These are phyloP conservation scores for Aegithalos caudatus DNA, from an alignment of 2,113 vertebrate genomes.

Conservation along the genomic window DNA sequence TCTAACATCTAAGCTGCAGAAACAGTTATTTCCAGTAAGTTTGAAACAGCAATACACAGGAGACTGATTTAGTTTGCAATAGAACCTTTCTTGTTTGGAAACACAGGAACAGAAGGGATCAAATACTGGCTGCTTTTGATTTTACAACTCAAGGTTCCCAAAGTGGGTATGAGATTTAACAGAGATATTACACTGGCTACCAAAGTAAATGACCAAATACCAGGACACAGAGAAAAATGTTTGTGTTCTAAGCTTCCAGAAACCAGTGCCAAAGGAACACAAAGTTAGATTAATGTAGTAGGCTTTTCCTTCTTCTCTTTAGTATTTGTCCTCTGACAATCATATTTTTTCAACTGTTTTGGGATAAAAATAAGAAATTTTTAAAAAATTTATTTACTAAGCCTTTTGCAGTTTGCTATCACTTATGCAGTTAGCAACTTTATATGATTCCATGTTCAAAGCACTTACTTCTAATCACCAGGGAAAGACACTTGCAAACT, in stretches of 20 bases:
- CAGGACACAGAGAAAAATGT: rapidly evolving
- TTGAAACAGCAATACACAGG: background rate
- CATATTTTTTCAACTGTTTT: background rate
- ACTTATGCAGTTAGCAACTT: background rate
- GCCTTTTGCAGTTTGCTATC: background rate
- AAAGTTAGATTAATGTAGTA: background rate
- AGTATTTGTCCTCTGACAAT: background rate
- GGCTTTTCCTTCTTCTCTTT: background rate
- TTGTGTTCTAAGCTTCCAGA: background rate
- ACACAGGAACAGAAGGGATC: background rate
- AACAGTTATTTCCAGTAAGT: background rate
- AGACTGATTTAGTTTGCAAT: background rate
- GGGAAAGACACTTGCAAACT: background rate
- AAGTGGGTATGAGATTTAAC: background rate
- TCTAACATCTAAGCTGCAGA: background rate
- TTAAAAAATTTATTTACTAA: background rate
- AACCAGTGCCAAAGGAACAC: background rate
- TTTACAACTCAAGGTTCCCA: background rate
- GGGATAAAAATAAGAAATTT: background rate
- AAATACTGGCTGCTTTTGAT: background rate
- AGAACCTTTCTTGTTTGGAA: background rate
- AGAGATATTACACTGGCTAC: background rate
- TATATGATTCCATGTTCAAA: background rate
- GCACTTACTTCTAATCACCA: background rate
- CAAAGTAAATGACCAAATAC: background rate